Evolutionary conservation across 2,888 invertebrate species (phyloP).

Genomic region (Rhaphigaster nebulosa): DNA sequence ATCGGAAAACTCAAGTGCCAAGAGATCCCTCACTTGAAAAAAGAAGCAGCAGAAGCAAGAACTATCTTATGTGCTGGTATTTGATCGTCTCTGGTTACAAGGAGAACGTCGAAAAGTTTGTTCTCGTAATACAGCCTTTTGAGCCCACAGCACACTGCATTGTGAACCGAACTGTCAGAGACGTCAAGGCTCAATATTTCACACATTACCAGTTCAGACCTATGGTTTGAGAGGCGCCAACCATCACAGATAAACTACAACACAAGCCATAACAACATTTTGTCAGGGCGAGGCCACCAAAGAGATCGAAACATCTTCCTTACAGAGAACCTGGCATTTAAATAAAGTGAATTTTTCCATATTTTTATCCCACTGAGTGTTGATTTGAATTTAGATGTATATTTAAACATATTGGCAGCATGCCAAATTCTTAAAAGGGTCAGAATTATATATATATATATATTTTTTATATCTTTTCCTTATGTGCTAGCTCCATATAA

Average conservation of each 20-base stretch:
- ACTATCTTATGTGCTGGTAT: conserved; percentile 46
- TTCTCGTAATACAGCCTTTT: conserved; percentile 42
- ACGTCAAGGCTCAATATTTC: conserved; percentile 21
- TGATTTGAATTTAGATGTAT: background rate
- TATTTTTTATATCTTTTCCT: background rate
- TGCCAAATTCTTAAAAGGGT: background rate
- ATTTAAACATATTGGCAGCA: background rate
- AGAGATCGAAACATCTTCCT: background rate
- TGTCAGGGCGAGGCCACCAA: background rate
- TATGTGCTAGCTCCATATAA: too few relatives aligned
- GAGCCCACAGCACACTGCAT: background rate
- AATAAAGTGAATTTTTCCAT: background rate
- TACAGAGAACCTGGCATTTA: too few relatives aligned
- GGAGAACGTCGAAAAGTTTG: conserved; percentile 42
- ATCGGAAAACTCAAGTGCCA: background rate
- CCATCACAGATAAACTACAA: conserved; percentile 46
- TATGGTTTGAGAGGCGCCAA: background rate
- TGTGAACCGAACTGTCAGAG: conserved; percentile 43
- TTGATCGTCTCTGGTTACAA: conserved; percentile 10
- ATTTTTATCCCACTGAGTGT: background rate
- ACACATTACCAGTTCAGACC: conserved; percentile 44
- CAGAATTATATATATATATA: background rate
- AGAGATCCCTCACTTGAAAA: conserved; percentile 51
- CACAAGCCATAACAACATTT: conserved; percentile 29
- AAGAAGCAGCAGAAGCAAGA: conserved; percentile 38